Conservation (phyloP, 2,888 invertebrate species). For the Anoncus sp. region DNA sequence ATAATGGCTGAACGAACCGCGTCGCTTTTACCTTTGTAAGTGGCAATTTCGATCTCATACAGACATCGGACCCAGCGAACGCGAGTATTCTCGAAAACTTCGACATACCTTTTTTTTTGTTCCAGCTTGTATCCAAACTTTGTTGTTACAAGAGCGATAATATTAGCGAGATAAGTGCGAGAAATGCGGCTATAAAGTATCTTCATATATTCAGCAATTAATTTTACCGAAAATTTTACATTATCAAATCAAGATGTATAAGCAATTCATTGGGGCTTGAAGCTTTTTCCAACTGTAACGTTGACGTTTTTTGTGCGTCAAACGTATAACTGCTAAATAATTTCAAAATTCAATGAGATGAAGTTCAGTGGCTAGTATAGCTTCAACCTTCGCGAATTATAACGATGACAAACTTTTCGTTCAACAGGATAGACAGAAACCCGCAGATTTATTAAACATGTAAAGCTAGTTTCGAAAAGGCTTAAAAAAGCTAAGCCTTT, state of each 20-base stretch:
- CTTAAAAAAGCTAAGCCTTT: too few species aligned
- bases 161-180: conserved; percentile 9
- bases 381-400: too few species aligned
- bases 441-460: too few species aligned
- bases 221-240: not conserved
- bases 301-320: too few species aligned
- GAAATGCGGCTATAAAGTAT: not conserved
- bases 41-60: conserved; percentile 48
- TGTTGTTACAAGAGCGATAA: conserved; percentile 7
- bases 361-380: too few species aligned
- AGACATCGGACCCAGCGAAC: conserved; percentile 26
- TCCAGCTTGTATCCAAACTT: conserved; percentile 21
- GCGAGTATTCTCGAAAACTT: conserved; percentile 35
- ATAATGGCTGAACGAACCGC: conserved; percentile 52
- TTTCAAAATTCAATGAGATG: too few species aligned
- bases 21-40: conserved; percentile 50
- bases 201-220: not conserved
- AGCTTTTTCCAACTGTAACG: not conserved
- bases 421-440: too few species aligned
- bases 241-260: not conserved
- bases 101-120: conserved; percentile 27
- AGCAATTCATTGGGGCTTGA: not conserved
- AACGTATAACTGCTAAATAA: too few species aligned
- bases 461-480: too few species aligned
- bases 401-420: too few species aligned